phyloP scores from a whole-genome alignment of 2,113 vertebrate genomes.

The Sphaerodactylus townsendi region DNA sequence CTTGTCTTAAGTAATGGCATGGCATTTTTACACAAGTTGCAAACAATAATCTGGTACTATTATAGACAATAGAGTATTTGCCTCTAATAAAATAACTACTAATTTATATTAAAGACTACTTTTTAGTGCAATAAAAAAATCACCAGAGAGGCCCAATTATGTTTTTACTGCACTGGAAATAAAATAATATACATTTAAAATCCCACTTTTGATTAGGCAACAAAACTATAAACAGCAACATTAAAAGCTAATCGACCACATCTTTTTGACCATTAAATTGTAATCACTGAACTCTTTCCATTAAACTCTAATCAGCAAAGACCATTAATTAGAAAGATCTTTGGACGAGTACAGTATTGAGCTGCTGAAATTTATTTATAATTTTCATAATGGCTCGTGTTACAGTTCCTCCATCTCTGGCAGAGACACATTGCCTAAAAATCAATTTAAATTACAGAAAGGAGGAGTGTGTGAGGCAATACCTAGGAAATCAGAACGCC shows the following conservation, averaged over 20 bases:
- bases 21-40: background rate
- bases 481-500: constrained; percentile 23
- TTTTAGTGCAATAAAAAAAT: background rate
- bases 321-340: constrained; percentile 18
- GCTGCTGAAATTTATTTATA: constrained; percentile 29
- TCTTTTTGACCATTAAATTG: constrained; percentile 28
- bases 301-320: constrained; percentile 34
- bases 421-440: constrained; percentile 19
- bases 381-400: constrained; percentile 15
- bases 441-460: constrained; percentile 33
- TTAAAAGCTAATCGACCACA: constrained; percentile 23
- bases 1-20: constrained; percentile 21
- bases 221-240: background rate
- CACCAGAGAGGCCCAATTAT: constrained; percentile 19
- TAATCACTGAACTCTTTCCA: constrained; percentile 16
- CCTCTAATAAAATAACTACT: constrained; percentile 10
- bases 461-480: background rate
- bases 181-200: constrained; percentile 4
- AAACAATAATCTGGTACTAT: constrained; percentile 15
- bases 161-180: background rate
- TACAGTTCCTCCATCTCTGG: constrained; percentile 31
- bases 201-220: constrained; percentile 6
- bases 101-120: background rate
- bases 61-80: background rate
- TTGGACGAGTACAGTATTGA: constrained; percentile 3